phyloP scores from a whole-genome alignment of 2,888 invertebrate genomes.

The Ommatoiulus sabulosus region DNA sequence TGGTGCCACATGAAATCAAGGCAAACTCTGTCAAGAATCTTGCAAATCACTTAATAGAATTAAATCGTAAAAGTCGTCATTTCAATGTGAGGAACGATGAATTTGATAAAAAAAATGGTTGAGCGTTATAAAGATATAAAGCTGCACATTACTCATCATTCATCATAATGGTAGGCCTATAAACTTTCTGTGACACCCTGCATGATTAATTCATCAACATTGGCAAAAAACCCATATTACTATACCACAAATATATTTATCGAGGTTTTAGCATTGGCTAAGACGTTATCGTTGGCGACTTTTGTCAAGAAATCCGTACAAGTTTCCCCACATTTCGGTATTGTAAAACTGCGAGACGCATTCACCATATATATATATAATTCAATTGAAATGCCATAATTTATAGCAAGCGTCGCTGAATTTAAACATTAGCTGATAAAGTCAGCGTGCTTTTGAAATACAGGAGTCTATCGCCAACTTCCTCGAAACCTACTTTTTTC shows the following conservation, averaged over 20 bases:
- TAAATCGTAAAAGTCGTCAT: background rate
- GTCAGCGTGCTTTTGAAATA: background rate
- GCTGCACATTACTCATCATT: background rate
- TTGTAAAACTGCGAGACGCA: background rate
- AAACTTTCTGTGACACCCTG: background rate
- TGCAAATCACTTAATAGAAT: background rate
- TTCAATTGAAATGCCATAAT: conserved; percentile 41
- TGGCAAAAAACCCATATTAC: background rate
- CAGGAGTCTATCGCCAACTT: background rate
- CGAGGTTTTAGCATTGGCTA: background rate
- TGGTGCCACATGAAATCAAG: background rate
- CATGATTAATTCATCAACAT: conserved; percentile 32
- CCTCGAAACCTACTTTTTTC: background rate
- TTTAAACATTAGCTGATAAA: conserved; percentile 33
- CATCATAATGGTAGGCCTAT: background rate
- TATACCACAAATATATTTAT: background rate
- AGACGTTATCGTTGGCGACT: background rate
- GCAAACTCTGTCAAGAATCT: background rate
- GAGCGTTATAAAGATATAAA: background rate
- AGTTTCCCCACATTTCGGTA: background rate
- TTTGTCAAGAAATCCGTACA: background rate
- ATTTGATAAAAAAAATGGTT: background rate
- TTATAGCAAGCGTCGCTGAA: background rate
- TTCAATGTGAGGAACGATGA: background rate
- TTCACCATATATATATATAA: background rate